These are phyloP conservation scores for Rhadinocentrus ornatus DNA, from an alignment of 2,797 vertebrate species.

Conservation along the genomic window DNA sequence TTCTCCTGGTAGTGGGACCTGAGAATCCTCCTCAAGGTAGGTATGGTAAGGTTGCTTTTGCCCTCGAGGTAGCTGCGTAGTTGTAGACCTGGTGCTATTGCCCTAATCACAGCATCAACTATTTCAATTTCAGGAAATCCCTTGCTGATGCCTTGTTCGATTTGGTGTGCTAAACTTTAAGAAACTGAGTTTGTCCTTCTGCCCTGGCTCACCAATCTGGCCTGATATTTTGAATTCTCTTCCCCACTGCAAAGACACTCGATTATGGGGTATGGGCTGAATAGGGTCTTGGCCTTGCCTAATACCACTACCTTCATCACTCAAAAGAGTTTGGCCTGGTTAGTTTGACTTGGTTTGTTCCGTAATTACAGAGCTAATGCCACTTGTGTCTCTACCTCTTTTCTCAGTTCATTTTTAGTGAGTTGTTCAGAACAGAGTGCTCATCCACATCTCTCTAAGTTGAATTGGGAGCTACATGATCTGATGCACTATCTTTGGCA, in stretches of 20 bases:
- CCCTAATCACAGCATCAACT: no score
- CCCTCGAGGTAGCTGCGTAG: no score
- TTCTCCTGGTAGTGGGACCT: conserved; percentile 19
- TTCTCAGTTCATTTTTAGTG: neutral
- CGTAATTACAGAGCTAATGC: neutral
- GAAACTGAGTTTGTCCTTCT: no score
- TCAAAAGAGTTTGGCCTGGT: neutral
- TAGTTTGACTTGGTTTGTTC: neutral
- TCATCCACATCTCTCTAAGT: neutral
- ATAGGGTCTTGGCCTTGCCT: neutral
- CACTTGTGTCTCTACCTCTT: neutral
- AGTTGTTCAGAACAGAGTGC: no score
- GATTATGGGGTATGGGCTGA: neutral
- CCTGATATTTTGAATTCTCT: neutral
- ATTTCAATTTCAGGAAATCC: no score
- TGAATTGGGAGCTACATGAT: neutral
- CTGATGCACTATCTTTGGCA: neutral
- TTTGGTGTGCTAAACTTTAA: no score
- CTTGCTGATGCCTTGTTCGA: no score
- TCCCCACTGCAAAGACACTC: neutral
- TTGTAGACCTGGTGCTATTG: no score
- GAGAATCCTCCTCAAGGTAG: neutral
- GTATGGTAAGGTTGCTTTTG: no score
- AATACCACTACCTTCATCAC: neutral
- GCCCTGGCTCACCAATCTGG: no score